phyloP scores from a whole-genome alignment of 2,113 vertebrate genomes.

The Paralichthys olivaceus region DNA sequence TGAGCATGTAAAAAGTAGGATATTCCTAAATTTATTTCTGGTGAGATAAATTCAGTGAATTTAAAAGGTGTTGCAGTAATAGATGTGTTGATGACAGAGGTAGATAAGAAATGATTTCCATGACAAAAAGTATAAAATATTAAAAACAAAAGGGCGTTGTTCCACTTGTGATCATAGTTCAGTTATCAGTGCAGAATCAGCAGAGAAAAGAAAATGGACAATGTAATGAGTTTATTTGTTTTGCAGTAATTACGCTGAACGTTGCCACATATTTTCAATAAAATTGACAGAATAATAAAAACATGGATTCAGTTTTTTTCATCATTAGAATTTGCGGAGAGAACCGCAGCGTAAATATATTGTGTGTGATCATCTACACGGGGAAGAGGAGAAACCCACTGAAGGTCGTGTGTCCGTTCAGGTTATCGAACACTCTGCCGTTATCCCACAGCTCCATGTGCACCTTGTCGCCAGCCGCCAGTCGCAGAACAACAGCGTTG shows the following conservation, averaged over 20 bases:
- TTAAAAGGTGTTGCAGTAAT: too few species aligned
- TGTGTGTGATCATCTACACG: constrained; percentile 6
- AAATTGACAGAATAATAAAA: background rate
- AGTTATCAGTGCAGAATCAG: background rate
- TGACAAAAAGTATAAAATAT: background rate
- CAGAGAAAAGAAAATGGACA: background rate
- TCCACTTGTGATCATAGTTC: background rate
- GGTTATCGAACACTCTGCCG: constrained; percentile 43
- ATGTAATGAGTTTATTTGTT: background rate
- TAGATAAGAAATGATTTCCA: background rate
- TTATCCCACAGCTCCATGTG: constrained; percentile 44
- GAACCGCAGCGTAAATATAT: too few species aligned
- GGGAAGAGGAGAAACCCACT: constrained; percentile 54
- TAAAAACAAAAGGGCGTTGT: constrained; percentile 18
- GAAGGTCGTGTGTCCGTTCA: constrained; percentile 60
- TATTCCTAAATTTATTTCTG: too few species aligned
- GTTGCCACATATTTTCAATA: background rate
- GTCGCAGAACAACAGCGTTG: constrained; percentile 35
- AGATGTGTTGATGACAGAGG: too few species aligned
- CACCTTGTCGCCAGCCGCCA: constrained; percentile 31
- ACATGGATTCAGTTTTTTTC: too few species aligned
- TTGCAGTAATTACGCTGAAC: background rate
- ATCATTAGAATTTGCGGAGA: background rate
- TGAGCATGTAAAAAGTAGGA: too few species aligned
- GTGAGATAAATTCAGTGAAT: too few species aligned